These are phyloP conservation scores for Conger conger DNA, from an alignment of 2,113 vertebrate genomes.

Conservation along the genomic window DNA sequence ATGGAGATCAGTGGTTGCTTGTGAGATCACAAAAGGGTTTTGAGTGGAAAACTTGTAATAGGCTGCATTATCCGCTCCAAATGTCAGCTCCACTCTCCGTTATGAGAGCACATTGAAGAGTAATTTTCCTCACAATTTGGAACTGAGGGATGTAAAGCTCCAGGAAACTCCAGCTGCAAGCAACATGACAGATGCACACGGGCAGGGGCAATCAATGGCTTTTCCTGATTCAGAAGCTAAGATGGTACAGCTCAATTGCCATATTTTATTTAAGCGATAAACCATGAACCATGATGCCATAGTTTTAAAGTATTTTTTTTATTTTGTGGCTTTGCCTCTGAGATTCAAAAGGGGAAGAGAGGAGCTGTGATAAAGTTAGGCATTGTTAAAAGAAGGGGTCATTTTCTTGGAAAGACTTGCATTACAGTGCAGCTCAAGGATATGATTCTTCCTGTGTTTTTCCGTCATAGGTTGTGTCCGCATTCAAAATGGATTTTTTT, in stretches of 20 bases:
- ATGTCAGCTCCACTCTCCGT: constrained; percentile 30
- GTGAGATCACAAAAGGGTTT: constrained; percentile 51
- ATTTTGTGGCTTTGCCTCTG: not conserved
- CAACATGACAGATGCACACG: constrained; percentile 27
- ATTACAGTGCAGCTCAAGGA: not conserved
- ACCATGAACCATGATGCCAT: constrained; percentile 18
- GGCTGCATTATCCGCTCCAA: constrained; percentile 47
- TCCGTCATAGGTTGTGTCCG: no score
- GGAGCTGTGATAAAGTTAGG: not conserved
- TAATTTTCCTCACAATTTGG: constrained; percentile 47
- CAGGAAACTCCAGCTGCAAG: constrained; percentile 50
- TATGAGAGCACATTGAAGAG: constrained; percentile 32
- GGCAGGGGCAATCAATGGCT: constrained; percentile 41
- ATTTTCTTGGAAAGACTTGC: not conserved
- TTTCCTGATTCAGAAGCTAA: constrained; percentile 37
- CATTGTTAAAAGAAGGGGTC: not conserved
- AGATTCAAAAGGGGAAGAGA: not conserved
- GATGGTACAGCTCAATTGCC: constrained; percentile 42
- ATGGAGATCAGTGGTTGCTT: constrained; percentile 50
- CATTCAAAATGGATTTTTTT: no score
- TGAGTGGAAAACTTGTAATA: constrained; percentile 48
- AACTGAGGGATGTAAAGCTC: constrained; percentile 9
- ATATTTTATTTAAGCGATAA: constrained; percentile 34
- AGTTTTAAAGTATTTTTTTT: not conserved
- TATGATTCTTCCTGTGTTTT: no score